Conservation (phyloP, 2,888 invertebrate species). For the Ornithoptera alexandrae region DNA sequence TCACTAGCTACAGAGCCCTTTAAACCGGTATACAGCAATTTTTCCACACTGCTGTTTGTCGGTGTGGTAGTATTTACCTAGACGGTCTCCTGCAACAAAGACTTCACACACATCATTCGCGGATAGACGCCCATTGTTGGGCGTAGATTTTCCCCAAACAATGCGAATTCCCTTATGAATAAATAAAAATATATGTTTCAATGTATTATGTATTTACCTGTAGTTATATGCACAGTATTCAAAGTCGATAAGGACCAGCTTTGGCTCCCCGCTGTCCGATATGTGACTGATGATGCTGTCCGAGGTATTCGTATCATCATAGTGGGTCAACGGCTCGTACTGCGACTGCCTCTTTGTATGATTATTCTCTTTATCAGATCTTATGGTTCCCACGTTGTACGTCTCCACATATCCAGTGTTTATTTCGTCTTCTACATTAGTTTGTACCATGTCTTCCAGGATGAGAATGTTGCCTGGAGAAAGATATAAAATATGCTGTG, state of each 20-base stretch:
- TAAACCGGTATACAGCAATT: no score
- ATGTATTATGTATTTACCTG: constrained; percentile 23
- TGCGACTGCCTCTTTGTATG: constrained; percentile 30
- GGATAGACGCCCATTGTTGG: no score
- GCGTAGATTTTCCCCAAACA: no score
- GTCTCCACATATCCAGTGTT: constrained; percentile 44
- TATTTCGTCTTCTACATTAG: constrained; percentile 44
- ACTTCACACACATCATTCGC: no score
- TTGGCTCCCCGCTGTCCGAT: constrained; percentile 76
- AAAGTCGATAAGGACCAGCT: constrained; percentile 92
- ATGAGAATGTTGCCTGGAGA: constrained; percentile 78
- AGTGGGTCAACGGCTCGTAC: constrained; percentile 36
- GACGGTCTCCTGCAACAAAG: no score
- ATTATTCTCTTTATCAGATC: constrained; percentile 38
- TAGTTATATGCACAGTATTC: constrained; percentile 96
- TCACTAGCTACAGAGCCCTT: no score
- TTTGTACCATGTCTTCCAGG: constrained; percentile 56
- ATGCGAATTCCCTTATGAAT: background rate
- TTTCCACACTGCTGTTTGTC: no score
- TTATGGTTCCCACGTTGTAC: constrained; percentile 34
- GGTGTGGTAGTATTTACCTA: no score
- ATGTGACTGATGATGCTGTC: constrained; percentile 59
- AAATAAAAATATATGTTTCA: background rate
- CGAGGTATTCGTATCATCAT: constrained; percentile 58
- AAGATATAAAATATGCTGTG: background rate